phyloP scores from a whole-genome alignment of 2,113 vertebrate genomes.

The Xenus cinereus region DNA sequence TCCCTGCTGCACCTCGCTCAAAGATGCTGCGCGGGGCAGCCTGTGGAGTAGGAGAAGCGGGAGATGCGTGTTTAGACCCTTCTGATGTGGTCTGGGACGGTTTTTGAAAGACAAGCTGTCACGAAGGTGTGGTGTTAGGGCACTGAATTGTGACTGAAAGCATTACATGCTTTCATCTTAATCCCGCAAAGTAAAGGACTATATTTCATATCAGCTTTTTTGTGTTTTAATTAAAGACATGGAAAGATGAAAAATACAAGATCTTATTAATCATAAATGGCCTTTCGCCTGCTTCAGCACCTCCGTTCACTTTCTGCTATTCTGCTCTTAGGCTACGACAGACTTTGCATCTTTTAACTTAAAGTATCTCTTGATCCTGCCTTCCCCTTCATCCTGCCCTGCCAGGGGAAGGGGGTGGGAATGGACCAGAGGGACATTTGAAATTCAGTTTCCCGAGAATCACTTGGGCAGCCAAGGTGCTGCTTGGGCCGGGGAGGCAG shows the following conservation, averaged over 20 bases:
- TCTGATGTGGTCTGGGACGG: background rate
- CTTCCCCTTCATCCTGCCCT: background rate
- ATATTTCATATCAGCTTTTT: background rate
- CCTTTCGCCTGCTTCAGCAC: background rate
- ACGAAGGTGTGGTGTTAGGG: background rate
- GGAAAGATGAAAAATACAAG: background rate
- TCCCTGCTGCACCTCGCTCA: background rate
- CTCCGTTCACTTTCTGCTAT: background rate
- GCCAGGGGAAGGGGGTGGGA: background rate
- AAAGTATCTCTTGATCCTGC: background rate
- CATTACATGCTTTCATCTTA: background rate
- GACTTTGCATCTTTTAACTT: background rate
- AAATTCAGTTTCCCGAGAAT: background rate
- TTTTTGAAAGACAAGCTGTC: background rate
- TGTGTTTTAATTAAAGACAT: background rate
- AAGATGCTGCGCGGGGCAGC: background rate
- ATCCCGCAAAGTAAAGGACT: background rate
- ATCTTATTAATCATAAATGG: background rate
- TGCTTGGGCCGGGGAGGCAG: background rate
- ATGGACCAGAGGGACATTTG: background rate
- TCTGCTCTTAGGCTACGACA: background rate
- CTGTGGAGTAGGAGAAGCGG: fast-evolving
- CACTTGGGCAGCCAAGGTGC: background rate
- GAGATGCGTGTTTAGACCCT: background rate
- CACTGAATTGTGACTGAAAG: background rate